Evolutionary conservation across 1,140 invertebrate species (phyloP).

Genomic region (Uloborus diversus): DNA sequence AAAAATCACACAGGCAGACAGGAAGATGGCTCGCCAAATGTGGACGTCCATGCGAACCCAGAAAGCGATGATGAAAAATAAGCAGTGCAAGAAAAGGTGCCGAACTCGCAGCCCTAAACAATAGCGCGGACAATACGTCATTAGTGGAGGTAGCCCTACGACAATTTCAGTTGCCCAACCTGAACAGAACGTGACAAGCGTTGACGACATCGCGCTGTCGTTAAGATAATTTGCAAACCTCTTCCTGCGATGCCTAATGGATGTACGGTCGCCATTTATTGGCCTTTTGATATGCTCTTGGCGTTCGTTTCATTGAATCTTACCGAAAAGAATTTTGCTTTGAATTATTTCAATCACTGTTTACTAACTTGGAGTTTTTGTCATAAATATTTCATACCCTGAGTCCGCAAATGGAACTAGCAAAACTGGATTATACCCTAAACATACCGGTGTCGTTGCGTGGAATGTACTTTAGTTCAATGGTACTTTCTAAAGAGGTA

Average conservation of each 20-base stretch:
- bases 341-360: no score
- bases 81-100: slow-evolving; percentile 42
- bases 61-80: slow-evolving; percentile 35
- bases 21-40: slow-evolving; percentile 5
- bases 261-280: neutral
- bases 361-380: no score
- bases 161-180: slow-evolving; percentile 29
- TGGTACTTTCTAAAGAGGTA: no score
- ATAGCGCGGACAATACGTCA: slow-evolving; percentile 41
- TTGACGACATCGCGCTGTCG: slow-evolving; percentile 44
- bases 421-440: no score
- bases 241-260: neutral
- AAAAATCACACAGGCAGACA: no score
- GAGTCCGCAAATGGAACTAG: no score
- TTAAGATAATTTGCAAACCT: slow-evolving; percentile 42
- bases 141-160: slow-evolving; percentile 26
- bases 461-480: no score
- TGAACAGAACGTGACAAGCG: slow-evolving; percentile 43
- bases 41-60: slow-evolving; percentile 19
- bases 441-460: no score
- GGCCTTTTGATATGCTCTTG: neutral
- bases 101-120: slow-evolving; percentile 35
- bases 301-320: slow-evolving; percentile 12
- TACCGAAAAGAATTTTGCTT: no score
- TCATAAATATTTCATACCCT: no score